Evolutionary conservation across 2,797 vertebrate species (phyloP).

Genomic region (Gymnodraco acuticeps): DNA sequence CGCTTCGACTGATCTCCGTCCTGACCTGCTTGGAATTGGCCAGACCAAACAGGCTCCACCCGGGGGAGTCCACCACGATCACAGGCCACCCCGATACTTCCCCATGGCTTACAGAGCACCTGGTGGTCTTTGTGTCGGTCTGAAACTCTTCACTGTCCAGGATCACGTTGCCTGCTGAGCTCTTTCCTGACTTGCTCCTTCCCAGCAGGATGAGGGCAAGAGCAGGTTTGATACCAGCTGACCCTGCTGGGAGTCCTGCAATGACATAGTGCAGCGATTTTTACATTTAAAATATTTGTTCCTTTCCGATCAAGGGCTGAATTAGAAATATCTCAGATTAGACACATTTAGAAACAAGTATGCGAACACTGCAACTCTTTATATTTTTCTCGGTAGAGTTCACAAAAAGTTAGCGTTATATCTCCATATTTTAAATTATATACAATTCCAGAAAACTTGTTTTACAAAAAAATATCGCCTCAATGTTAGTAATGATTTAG

Average conservation of each 20-base stretch:
- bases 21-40: conserved; percentile 43
- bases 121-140: conserved; percentile 33
- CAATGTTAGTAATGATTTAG: too few species aligned
- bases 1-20: conserved; percentile 49
- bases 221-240: background rate
- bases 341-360: too few species aligned
- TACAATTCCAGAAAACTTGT: too few species aligned
- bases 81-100: conserved; percentile 38
- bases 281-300: background rate
- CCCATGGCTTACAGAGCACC: conserved; percentile 20
- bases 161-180: conserved; percentile 66
- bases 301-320: background rate
- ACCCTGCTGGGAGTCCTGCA: background rate
- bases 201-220: conserved; percentile 70
- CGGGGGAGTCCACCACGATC: conserved; percentile 70
- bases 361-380: too few species aligned
- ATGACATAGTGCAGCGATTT: background rate
- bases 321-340: background rate
- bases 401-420: too few species aligned
- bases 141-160: conserved; percentile 50
- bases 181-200: conserved; percentile 71
- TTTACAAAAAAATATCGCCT: too few species aligned
- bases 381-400: too few species aligned
- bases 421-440: too few species aligned
- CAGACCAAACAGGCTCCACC: conserved; percentile 71